Conservation (phyloP, 2,888 invertebrate genomes). For the Sinelater perroti region DNA sequence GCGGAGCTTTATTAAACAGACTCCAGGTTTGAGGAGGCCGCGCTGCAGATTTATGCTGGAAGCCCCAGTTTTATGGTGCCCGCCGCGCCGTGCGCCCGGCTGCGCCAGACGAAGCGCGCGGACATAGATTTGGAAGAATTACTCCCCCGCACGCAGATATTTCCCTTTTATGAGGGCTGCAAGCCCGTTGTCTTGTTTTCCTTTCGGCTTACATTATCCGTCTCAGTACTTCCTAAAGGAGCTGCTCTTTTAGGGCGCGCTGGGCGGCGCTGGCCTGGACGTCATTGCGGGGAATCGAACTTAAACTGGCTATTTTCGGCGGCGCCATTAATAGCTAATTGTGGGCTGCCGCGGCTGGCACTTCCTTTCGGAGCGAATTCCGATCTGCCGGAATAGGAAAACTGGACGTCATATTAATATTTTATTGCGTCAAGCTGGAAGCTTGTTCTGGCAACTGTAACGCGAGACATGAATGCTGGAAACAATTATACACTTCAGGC, state of each 20-base stretch:
- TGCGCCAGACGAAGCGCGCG: background rate
- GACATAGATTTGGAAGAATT: slow-evolving; percentile 21
- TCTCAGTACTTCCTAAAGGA: slow-evolving; percentile 17
- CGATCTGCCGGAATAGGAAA: too few relatives aligned
- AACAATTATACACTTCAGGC: too few relatives aligned
- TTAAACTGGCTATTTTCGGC: too few relatives aligned
- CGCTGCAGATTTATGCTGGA: background rate
- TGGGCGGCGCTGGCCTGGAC: slow-evolving; percentile 6
- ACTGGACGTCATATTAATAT: slow-evolving; percentile 1
- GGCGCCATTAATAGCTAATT: too few relatives aligned
- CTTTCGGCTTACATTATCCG: slow-evolving; percentile 32
- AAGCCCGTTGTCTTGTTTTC: slow-evolving; percentile 30
- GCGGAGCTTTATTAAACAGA: slow-evolving; percentile 2
- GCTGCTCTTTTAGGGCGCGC: slow-evolving; percentile 3
- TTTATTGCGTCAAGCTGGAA: background rate
- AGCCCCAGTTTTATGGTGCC: background rate
- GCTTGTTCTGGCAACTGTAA: background rate
- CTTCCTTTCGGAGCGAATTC: too few relatives aligned
- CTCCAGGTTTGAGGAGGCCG: background rate
- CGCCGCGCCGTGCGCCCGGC: background rate
- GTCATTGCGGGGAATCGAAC: background rate
- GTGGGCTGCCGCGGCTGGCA: too few relatives aligned
- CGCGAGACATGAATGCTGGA: too few relatives aligned
- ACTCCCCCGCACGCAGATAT: slow-evolving; percentile 22
- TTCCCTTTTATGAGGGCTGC: slow-evolving; percentile 30